These are phyloP conservation scores for Hemistola chrysoprasaria DNA, from an alignment of 2,888 invertebrate species.

Conservation along the genomic window DNA sequence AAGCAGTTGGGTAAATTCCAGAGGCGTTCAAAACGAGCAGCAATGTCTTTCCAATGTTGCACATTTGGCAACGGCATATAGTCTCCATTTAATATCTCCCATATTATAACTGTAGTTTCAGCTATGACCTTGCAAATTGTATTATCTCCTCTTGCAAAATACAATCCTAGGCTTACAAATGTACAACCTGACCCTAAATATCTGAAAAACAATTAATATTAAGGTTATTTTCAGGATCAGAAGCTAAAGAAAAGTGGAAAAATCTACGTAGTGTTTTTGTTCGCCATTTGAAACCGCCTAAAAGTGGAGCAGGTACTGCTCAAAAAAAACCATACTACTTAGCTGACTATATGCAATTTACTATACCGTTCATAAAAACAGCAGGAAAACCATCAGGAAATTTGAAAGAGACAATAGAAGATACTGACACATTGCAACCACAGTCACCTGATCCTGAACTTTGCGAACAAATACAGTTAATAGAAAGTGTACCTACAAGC, in stretches of 20 bases:
- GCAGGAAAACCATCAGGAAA: constrained; percentile 9
- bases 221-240: constrained; percentile 14
- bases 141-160: constrained; percentile 12
- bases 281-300: constrained; percentile 10
- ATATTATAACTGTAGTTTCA: constrained; percentile 10
- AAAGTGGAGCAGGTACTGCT: constrained; percentile 12
- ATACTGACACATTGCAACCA: too few species aligned
- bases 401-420: constrained; percentile 12
- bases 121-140: constrained; percentile 8
- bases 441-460: constrained; percentile 14
- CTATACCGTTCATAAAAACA: constrained; percentile 17
- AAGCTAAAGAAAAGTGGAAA: constrained; percentile 25
- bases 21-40: constrained; percentile 1
- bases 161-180: constrained; percentile 9
- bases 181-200: constrained; percentile 10
- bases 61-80: constrained; percentile 8
- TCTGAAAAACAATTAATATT: constrained; percentile 7
- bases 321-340: constrained; percentile 24
- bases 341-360: constrained; percentile 21
- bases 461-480: constrained; percentile 15
- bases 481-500: constrained; percentile 14
- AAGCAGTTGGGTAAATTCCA: constrained; percentile 13
- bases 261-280: constrained; percentile 21
- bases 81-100: constrained; percentile 3
- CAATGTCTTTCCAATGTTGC: constrained; percentile 4